Base-by-base conservation (phyloP, 2,888 invertebrate genomes). In the Bruchidius siliquastri region DNA sequence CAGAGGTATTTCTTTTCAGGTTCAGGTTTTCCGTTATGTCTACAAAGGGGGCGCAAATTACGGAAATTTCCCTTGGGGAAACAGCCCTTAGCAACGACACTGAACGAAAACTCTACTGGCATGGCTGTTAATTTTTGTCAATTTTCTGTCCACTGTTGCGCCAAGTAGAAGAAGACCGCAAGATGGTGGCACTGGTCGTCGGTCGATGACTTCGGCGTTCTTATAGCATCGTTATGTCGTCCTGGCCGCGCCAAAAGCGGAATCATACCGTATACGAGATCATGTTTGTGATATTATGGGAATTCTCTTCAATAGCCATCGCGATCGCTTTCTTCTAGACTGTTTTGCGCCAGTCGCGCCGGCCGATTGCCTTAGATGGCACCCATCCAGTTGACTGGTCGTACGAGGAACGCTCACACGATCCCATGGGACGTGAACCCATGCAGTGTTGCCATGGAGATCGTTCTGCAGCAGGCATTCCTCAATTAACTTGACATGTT, bases 271-370 rank as follows among this genome's bases (percentile, higher is more conserved):
- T 84, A 83, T 81, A 77, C 78, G 76, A 81, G 83, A 80, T 80
- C 82, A 80, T 81, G 83, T 83, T 84, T 84, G 81, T 81, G 82
- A 82, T 82, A 82, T 81, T 83, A 84, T 83, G 83, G 82, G 84
- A 84, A 83, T 81, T 76, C 49, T 49, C 13, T 4, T 49, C 13
- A 1, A 26, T 26, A 26, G n/a, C n/a, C 26, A 8, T 4, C 26
- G 26, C 26, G 26, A 49, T 49, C 49, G 49, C 49, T 49, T 49
- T 49, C 49, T 49, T 49, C 49, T 49, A 49, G 49, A 49, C 49
- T 49, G 49, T 49, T 49, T 49, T 49, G 49, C 49, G 49, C 49
- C 49, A 49, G 49, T 13, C 8, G 49, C 49, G 49, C 49, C 49
- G 49, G 49, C 49, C 49, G 49, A 8, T 26, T 26, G 26, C 26